phyloP scores from a whole-genome alignment of 1,140 invertebrate genomes.

The Drosophila watanabei region DNA sequence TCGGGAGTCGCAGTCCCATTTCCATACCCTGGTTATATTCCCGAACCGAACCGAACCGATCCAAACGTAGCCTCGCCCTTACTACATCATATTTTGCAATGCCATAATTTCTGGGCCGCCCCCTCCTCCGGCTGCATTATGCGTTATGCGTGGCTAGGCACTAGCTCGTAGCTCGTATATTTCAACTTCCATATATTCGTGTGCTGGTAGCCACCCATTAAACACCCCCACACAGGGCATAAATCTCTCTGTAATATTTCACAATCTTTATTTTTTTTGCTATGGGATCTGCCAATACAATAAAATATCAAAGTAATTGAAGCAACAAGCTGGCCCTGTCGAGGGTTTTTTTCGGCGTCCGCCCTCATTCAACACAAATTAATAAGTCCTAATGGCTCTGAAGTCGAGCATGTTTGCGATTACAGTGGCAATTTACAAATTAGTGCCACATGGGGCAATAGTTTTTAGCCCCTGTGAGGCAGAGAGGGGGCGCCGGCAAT shows the following conservation, averaged over 20 bases:
- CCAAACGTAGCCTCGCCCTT: slow-evolving; percentile 54
- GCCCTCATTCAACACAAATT: slow-evolving; percentile 71
- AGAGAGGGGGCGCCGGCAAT: slow-evolving; percentile 43
- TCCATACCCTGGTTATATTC: slow-evolving; percentile 18
- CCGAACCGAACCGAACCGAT: slow-evolving; percentile 4
- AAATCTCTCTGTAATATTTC: slow-evolving; percentile 68
- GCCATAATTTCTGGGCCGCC: slow-evolving; percentile 64
- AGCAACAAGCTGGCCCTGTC: slow-evolving; percentile 31
- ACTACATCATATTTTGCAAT: slow-evolving; percentile 79
- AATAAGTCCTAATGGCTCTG: slow-evolving; percentile 67
- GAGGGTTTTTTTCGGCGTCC: slow-evolving; percentile 26
- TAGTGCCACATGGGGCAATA: slow-evolving; percentile 79
- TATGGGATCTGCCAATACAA: slow-evolving; percentile 39
- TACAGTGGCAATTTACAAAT: slow-evolving; percentile 82
- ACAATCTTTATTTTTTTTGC: slow-evolving; percentile 26
- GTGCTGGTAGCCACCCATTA: slow-evolving; percentile 10
- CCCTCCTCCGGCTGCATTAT: slow-evolving; percentile 29
- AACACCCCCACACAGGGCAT: slow-evolving; percentile 41
- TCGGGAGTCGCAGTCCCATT: slow-evolving; percentile 22
- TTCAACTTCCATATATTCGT: not conserved
- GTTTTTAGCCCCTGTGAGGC: slow-evolving; percentile 4
- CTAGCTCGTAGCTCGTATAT: slow-evolving; percentile 18
- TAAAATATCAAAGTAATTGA: slow-evolving; percentile 76
- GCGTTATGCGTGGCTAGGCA: slow-evolving; percentile 75
- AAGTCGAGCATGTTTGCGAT: slow-evolving; percentile 68